phyloP scores from a whole-genome alignment of 2,797 vertebrate species.

The Monodelphis domestica region DNA sequence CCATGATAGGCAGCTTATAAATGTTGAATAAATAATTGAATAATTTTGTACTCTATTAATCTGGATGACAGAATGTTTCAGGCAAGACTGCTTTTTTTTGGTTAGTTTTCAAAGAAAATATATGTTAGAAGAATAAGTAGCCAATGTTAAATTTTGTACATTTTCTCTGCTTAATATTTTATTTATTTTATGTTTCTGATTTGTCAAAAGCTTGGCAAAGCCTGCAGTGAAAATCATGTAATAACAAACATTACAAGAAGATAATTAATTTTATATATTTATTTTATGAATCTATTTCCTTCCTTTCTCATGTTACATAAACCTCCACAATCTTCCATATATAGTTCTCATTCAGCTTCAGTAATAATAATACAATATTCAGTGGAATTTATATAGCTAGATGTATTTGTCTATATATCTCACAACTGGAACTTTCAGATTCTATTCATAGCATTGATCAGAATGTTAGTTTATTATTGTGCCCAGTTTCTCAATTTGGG shows the following conservation, averaged over 20 bases:
- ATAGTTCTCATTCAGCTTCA: not conserved
- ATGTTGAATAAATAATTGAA: not conserved
- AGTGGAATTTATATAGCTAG: slow-evolving; percentile 26
- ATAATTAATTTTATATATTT: not conserved
- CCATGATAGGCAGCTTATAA: not conserved
- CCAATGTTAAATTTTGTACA: not conserved
- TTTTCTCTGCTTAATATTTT: not conserved
- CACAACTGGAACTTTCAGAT: not conserved
- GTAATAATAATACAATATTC: slow-evolving; percentile 38
- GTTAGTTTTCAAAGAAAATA: not conserved
- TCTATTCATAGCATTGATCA: slow-evolving; percentile 29
- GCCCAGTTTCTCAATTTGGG: not conserved
- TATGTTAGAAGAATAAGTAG: not conserved
- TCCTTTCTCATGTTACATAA: slow-evolving; percentile 1
- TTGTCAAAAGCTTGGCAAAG: slow-evolving; percentile 17
- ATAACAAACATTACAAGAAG: not conserved
- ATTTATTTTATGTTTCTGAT: not conserved
- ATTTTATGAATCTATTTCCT: not conserved
- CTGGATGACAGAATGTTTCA: not conserved
- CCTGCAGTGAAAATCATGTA: slow-evolving; percentile 17
- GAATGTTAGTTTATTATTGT: slow-evolving; percentile 2
- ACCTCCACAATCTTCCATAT: not conserved
- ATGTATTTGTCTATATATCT: not conserved
- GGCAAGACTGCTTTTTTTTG: not conserved
- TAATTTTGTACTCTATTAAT: not conserved